phyloP scores from a whole-genome alignment of 2,797 vertebrate species.

The Rhincodon typus region DNA sequence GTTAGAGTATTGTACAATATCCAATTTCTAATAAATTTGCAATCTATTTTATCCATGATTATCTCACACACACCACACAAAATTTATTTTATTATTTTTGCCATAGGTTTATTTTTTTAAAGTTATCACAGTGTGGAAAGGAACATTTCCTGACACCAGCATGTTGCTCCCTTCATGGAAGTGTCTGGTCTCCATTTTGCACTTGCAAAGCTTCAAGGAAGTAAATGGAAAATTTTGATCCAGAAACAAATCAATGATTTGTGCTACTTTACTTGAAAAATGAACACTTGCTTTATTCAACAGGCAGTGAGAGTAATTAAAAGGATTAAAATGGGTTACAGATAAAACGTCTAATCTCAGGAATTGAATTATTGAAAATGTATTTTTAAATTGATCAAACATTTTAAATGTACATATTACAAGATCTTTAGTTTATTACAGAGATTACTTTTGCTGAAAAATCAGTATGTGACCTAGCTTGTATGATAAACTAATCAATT shows the following conservation, averaged over 20 bases:
- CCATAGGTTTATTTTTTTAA: not conserved
- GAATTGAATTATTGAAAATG: not conserved
- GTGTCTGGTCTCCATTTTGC: not conserved
- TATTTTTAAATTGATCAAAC: not conserved
- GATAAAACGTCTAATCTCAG: not conserved
- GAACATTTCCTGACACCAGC: not conserved
- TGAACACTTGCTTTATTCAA: not conserved
- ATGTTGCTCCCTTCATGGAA: not conserved
- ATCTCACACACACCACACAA: not conserved
- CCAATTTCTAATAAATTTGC: not conserved
- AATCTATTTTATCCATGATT: not conserved
- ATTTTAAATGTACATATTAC: not conserved
- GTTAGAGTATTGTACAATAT: not conserved
- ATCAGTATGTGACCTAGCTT: not conserved
- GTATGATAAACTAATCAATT: not conserved
- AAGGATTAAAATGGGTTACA: not conserved
- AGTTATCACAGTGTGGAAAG: not conserved
- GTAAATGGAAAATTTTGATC: not conserved
- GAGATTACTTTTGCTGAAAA: not conserved
- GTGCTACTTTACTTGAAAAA: not conserved
- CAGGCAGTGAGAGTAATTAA: not conserved
- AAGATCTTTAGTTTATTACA: not conserved
- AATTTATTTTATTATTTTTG: not conserved
- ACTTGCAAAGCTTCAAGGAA: not conserved
- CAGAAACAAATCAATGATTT: not conserved